These are phyloP conservation scores for Philereme transversata DNA, from an alignment of 2,888 invertebrate genomes.

Conservation along the genomic window DNA sequence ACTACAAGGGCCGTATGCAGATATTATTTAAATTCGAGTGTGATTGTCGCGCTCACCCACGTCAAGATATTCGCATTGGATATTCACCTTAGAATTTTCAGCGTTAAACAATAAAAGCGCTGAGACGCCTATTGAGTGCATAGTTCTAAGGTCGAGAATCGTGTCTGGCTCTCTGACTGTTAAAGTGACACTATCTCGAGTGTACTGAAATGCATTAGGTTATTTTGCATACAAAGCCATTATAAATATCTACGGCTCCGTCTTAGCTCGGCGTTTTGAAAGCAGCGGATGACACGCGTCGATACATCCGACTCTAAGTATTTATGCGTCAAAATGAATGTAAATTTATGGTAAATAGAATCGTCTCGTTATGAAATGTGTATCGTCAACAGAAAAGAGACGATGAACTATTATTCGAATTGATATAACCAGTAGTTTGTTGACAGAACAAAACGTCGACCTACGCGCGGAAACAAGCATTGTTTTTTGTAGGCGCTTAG, in stretches of 20 bases:
- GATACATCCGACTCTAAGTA: constrained; percentile 60
- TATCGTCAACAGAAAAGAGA: constrained; percentile 48
- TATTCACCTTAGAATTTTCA: constrained; percentile 48
- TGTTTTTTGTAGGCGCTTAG: constrained; percentile 20
- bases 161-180: constrained; percentile 49
- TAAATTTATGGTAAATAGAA: constrained; percentile 73
- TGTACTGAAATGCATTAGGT: constrained; percentile 68
- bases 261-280: constrained; percentile 68
- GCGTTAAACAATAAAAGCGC: constrained; percentile 48
- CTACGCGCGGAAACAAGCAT: constrained; percentile 24
- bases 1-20: constrained; percentile 68
- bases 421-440: constrained; percentile 45
- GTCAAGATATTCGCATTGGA: constrained; percentile 50
- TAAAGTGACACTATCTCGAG: constrained; percentile 61
- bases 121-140: constrained; percentile 50
- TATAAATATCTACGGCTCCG: constrained; percentile 78
- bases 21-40: constrained; percentile 67
- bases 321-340: constrained; percentile 69
- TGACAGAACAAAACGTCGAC: constrained; percentile 38
- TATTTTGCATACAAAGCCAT: constrained; percentile 82
- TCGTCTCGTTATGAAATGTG: constrained; percentile 63
- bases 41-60: constrained; percentile 66
- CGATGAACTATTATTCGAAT: constrained; percentile 45
- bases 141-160: constrained; percentile 63
- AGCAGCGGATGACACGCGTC: constrained; percentile 74